Evolutionary conservation across 1,140 invertebrate species (phyloP), one percentile per base, ranked within the genome.

Genomic region (Pantala flavescens): DNA sequence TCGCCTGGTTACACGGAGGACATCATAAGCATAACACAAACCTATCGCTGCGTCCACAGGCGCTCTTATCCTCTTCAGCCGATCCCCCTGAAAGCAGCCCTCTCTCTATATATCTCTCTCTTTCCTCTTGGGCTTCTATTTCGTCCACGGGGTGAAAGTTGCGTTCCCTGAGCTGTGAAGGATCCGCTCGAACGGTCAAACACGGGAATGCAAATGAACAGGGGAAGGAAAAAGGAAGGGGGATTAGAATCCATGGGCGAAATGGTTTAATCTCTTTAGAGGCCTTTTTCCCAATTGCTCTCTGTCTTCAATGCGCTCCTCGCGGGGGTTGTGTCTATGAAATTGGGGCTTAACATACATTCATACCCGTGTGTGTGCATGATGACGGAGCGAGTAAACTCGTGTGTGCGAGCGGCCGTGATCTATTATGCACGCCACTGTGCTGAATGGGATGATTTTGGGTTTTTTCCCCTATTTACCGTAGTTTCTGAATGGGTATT

Each of bases 181-280:
- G 49, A 14, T 12, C 3, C 49, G 49, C 49, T 19, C 49, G 16
- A 63, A 63, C 12, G 49, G 49, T 63, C 49, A 63, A 63, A 63
- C 49, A 63, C 49, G 49, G 49, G 49, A 1, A 63, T 63, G 49
- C 49, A 63, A 63, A 63, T 63, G 49, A 63, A 63, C 49, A 12
- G n/a, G 49, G n/a, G 14, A 63, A 12, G 49, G 12, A 63, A 3
- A 21, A 1, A 12, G n/a, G 49, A 16, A 12, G 49, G 49, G n/a
- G n/a, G 49, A 63, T 63, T 63, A 63, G 49, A 63, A 63, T 63
- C 49, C 49, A 21, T 63, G 49, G 49, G 49, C 49, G 12, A 63
- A 63, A 63, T 63, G 49, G 14, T 63, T 63, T 63, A 63, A 63
- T 63, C 49, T 63, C 49, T 63, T 63, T 63, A 63, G 49, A 63